These are phyloP conservation scores for Aleiodes testaceus DNA, from an alignment of 2,888 invertebrate genomes.

Conservation along the genomic window DNA sequence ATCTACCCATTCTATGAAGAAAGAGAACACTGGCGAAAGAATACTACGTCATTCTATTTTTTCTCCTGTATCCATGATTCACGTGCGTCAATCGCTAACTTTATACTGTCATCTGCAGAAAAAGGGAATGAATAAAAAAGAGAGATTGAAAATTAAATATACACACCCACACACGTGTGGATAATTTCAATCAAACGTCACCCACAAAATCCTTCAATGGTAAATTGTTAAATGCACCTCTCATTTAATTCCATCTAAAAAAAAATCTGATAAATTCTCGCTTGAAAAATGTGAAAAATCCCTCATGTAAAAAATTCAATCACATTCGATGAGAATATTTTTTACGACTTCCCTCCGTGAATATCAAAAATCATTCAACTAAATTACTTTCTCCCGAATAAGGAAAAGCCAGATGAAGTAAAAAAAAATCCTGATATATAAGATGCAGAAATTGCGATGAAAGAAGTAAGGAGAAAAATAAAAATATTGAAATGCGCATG, in stretches of 20 bases:
- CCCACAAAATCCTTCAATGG: too few relatives aligned
- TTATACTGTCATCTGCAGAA: too few relatives aligned
- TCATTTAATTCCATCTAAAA: neutral
- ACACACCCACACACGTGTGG: too few relatives aligned
- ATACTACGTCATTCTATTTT: neutral
- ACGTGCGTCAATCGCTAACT: neutral
- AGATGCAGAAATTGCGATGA: neutral
- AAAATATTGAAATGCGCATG: slow-evolving; percentile 12
- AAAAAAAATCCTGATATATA: neutral
- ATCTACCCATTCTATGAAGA: slow-evolving; percentile 26
- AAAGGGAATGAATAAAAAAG: too few relatives aligned
- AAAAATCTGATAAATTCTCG: neutral
- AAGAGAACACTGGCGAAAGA: neutral
- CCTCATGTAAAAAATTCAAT: slow-evolving; percentile 6
- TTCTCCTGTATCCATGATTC: neutral
- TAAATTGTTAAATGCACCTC: too few relatives aligned
- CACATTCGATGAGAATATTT: neutral
- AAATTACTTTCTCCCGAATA: neutral
- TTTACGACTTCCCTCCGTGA: neutral
- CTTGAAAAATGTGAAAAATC: neutral
- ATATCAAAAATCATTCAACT: slow-evolving; percentile 9
- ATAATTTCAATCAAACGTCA: too few relatives aligned
- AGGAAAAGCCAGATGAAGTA: too few relatives aligned
- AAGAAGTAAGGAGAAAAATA: neutral
- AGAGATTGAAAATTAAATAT: too few relatives aligned